phyloP scores from a whole-genome alignment of 1,140 invertebrate species.

The Drosophila prosaltans region DNA sequence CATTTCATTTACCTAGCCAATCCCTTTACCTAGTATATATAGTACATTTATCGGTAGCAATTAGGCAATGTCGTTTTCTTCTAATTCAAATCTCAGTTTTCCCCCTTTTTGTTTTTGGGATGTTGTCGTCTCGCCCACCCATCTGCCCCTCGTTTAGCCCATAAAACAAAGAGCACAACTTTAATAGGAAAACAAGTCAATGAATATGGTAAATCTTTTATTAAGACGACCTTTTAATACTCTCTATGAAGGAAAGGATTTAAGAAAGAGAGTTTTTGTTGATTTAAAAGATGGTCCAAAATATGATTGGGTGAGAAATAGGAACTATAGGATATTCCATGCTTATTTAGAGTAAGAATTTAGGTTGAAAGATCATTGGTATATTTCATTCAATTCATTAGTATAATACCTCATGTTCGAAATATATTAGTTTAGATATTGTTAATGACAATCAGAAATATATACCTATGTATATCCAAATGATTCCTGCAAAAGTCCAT shows the following conservation, averaged over 20 bases:
- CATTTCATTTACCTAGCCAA: conserved; percentile 58
- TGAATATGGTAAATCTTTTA: background rate
- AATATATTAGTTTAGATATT: too few species aligned
- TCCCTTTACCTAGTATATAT: background rate
- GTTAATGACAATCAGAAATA: too few species aligned
- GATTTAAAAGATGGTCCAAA: too few species aligned
- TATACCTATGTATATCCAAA: too few species aligned
- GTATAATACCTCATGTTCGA: too few species aligned
- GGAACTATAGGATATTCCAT: too few species aligned
- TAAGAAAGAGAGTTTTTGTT: too few species aligned
- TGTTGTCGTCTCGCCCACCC: conserved; percentile 7
- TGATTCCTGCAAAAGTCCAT: too few species aligned
- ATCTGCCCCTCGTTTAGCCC: conserved; percentile 26
- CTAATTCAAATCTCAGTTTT: conserved; percentile 25
- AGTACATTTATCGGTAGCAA: conserved; percentile 34
- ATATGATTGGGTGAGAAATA: too few species aligned
- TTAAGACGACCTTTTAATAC: conserved; percentile 10
- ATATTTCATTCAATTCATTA: too few species aligned
- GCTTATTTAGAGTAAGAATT: too few species aligned
- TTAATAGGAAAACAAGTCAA: conserved; percentile 54
- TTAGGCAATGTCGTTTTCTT: conserved; percentile 69
- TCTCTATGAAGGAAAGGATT: conserved; percentile 4
- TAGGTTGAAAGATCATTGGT: too few species aligned
- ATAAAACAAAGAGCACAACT: conserved; percentile 73
- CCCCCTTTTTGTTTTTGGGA: conserved; percentile 2